Evolutionary conservation across 2,888 invertebrate genomes (phyloP), one percentile per base, ranked within the genome.

Genomic region (Thymelicus sylvestris): DNA sequence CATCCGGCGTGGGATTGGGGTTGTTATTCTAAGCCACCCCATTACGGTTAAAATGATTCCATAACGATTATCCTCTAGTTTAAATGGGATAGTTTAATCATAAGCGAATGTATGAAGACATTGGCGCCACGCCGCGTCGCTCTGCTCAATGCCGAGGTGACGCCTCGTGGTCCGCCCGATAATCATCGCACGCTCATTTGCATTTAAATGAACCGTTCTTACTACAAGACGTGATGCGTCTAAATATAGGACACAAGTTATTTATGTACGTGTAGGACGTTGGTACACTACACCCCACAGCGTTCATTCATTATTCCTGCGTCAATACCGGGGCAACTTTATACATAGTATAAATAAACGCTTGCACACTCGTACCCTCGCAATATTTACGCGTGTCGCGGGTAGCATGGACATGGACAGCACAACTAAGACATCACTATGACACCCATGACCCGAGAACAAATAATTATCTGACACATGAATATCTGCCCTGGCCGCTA

Each of bases 111-210:
- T 6, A 31, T 39, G 8, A 38, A 38, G 24, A n/a, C 13, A 39
- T 10, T 39, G 67, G 52, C 67, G 66, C 60, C 66, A 67, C 10
- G 2, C 15, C 52, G 47, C 10, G 2, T 10, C 52, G 47, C 38
- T 41, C 8, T 47, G 19, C n/a, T 50, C 19, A 67, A 60, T 60
- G 19, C 2, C 38, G 67, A 48, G 31, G 48, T 24, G 67, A 41
- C 67, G 67, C 61, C 67, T 7, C 39, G 61, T 48, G 13, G 66
- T 60, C 67, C 61, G 41, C 39, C 19, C 24, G 48, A 67, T 67
- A 61, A 67, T 67, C 41, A 67, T 67, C 61, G 61, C n/a, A 41
- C 61, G 61, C 50, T n/a, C 61, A 67, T 67, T 67, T 61, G 61
- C 67, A 67, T 67, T 67, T 67, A 61, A 61, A 67, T 67, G 38